Evolutionary conservation across 2,113 vertebrate species (phyloP).

Genomic region (Platanista minor): DNA sequence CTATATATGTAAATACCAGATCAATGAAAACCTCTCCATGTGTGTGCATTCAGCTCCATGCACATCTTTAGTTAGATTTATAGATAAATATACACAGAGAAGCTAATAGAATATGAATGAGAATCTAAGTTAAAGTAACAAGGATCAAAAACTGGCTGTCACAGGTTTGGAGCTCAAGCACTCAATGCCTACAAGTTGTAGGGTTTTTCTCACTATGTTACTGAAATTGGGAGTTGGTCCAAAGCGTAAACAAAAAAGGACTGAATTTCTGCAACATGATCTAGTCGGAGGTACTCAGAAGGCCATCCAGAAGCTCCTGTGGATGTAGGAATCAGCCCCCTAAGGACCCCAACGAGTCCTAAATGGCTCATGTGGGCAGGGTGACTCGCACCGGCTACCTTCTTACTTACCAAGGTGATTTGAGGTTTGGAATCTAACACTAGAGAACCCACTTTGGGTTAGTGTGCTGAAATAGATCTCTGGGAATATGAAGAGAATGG

Average conservation of each 20-base stretch:
- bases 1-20: constrained; percentile 58
- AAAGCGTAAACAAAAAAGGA: constrained; percentile 31
- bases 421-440: background rate
- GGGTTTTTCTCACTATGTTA: constrained; percentile 51
- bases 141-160: background rate
- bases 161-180: background rate
- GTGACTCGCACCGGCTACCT: background rate
- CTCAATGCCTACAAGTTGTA: background rate
- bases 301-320: constrained; percentile 40
- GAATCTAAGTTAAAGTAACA: background rate
- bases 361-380: background rate
- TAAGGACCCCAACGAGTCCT: background rate
- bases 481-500: background rate
- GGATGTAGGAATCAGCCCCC: background rate
- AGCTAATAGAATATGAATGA: constrained; percentile 52
- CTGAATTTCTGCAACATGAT: constrained; percentile 45
- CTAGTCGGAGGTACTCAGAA: background rate
- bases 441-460: background rate
- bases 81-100: constrained; percentile 28
- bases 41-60: constrained; percentile 19
- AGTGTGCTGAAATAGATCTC: background rate
- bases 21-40: constrained; percentile 28
- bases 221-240: constrained; percentile 27
- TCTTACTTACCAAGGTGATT: background rate
- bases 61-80: constrained; percentile 40